Evolutionary conservation across 2,888 invertebrate species (phyloP), one percentile per base, ranked within the genome.

Genomic region (Spisula subtruncata): DNA sequence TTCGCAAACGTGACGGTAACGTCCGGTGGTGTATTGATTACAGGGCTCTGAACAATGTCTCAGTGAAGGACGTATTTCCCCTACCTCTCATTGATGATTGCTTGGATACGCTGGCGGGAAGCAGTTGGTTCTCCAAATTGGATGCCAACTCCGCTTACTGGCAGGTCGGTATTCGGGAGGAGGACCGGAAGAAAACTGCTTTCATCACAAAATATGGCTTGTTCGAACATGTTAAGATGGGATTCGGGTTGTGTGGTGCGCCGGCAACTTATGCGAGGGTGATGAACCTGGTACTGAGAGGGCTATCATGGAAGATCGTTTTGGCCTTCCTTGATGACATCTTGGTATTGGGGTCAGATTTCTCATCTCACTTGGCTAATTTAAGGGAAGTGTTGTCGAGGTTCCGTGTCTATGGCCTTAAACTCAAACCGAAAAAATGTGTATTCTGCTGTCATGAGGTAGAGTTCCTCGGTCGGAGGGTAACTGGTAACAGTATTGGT

Each of bases 201-300:
- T n/a, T n/a, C n/a, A n/a, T n/a, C n/a, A n/a, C n/a, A n/a, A n/a
- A n/a, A n/a, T n/a, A n/a, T n/a, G n/a, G n/a, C n/a, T n/a, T n/a
- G n/a, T n/a, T n/a, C n/a, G n/a, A n/a, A n/a, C 91, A 86, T 88
- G 82, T 86, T 0, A 51, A 91, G 32, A 87, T 94, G 93, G 92
- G 90, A 10, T 93, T 93, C 51, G 94, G 94, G 6, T 79, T 94
- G 16, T 84, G 89, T 54, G 88, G 88, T 66, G 94, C 93, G 0
- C 94, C 94, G 20, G 93, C 92, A 0, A 93, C 93, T 6, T 93
- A 87, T 81, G 81, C 92, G 29, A 71, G 94, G 18, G 90, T 83
- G 0, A 91, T 92, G 88, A 86, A 93, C n/a, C 60, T 90, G 14
- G 89, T 91, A 16, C 79, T 94, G 48, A 83, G 90, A 48, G 92